Evolutionary conservation across 2,797 vertebrate genomes (phyloP), one percentile per base, ranked within the genome.

Genomic region (Semotilus atromaculatus): DNA sequence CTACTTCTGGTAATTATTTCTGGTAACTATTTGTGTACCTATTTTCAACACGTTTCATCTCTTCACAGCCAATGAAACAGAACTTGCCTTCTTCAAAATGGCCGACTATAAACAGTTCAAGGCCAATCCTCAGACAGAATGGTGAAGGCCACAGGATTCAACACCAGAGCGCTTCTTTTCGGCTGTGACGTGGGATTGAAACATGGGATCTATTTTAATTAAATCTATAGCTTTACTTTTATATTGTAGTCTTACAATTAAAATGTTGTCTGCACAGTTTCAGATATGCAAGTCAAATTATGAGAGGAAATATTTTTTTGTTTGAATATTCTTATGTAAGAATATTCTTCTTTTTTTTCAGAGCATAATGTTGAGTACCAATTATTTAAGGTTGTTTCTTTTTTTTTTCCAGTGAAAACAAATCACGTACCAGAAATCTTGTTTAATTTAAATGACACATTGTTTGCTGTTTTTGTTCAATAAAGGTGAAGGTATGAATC

Each of bases 11-110:
- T 29, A 14, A 62, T 62, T 62, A 40, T 40, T 40, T 40, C 9
- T 40, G 8, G 8, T 40, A 5, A 29, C n/a, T 40, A 13, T 7
- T 60, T 78, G 6, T 26, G 19, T 48, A 45, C 26, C 31, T 6
- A n/a, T n/a, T 38, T 4, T n/a, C 3, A 51, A 23, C 84, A 2
- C 64, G 10, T 86, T 85, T 71, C 21, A 74, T 82, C 88, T 90
- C 0, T 0, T 93, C 91, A 85, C 92, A 99, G 98, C 93, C 72
- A 95, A 96, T 89, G 98, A 99, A 93, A 99, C 97, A 0, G 98
- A 98, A 90, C 90, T 99, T 88, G 98, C 97, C 71, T 97, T 97
- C 92, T 99, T 98, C 93, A 95, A 91, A 91, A 94, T 88, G 88
- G 94, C 96, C 81, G 98, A 99, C 93, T 99, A 99, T 87, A 90